Base-by-base conservation (phyloP, 2,113 vertebrate genomes). In the Oriolus oriolus region DNA sequence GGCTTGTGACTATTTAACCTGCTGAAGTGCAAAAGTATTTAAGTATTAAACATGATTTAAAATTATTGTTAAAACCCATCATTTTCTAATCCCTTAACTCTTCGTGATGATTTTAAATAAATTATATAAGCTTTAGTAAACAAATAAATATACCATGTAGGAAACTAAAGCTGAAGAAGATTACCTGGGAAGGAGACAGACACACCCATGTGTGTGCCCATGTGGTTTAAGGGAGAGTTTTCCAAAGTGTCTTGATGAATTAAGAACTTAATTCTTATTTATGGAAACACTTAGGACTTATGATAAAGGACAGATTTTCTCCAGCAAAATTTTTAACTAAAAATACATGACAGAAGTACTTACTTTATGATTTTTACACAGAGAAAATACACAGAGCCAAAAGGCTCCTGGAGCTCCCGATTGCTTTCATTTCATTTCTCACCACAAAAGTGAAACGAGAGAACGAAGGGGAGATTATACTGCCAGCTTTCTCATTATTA, bases 391-490 rank as follows among this genome's bases (percentile, higher is more conserved):
- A 49, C 37, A 39, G 69, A 45, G 76, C 49, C 77, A 87, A 93
- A 89, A 82, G 60, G n/a, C 85, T 93, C 85, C 89, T 64, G 81
- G 57, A 91, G 84, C 45, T 94, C 81, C 80, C 26, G 54, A 83
- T 63, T 39, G 47, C 73, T 95, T 84, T 75, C 56, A 54, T 84
- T 95, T 92, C 77, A 82, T 82, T 94, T 78, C 83, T 93, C 69
- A 60, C 60, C 83, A 75, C 68, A 52, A 27, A 84, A 82, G 39
- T 13, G 68, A 86, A 95, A 87, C 17, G 19, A 42, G 74, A 95
- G 71, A 80, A 87, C 1, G 39, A 56, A 82, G 73, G 42, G 44
- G 81, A 87, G 88, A 81, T 90, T 81, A 42, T 18, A 87, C 22
- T 92, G 86, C 85, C 71, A 89, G 80, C 56, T 42, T 78, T 49